Evolutionary conservation across 1,140 invertebrate genomes (phyloP), one percentile per base, ranked within the genome.

Genomic region (Andrena cerasifolii): DNA sequence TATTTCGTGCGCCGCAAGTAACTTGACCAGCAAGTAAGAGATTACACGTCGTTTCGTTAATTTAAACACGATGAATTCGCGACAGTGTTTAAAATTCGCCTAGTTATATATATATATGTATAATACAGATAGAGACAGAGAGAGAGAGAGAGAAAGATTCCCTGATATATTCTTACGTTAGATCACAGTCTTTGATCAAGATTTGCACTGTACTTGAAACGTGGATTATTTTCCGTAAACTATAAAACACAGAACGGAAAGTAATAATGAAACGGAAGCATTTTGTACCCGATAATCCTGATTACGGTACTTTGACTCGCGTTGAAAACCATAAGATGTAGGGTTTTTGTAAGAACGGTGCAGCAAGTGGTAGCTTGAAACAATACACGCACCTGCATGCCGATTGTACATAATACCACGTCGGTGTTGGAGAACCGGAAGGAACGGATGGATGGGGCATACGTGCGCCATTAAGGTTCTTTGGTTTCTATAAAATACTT

Each of bases 1-100:
- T 40, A 18, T 71, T 53, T 36, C 14, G 24, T 53, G 24, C 31
- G 47, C 56, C 12, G 47, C 58, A 66, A 77, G 58, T 54, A 79
- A 75, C 85, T 86, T 71, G 83, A 78, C 83, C 85, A 85, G 85
- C 85, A 83, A 85, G 85, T 83, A n/a, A 40, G 3, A 70, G 8
- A 66, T 63, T 56, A 54, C 66, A 63, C 33, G 7, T 18, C 18
- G 12, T 8, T 6, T 8, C 14, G 21, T 36, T n/a, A 40, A n/a
- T 78, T 47, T 85, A 68, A 71, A 18, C 56, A 14, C 45, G 6
- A 24, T 68, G 62, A 10, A 45, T 51, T 10, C 21, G 40, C 24
- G 10, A 10, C 36, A 40, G 36, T n/a, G 26, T 63, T 66, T 31
- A 31, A 62, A 62, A 73, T 28, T 62, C 45, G 21, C 16, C 36